A percentile compares a stretch with the other conserved stretches of the same genome.
Evolutionary conservation across 2,797 vertebrate species (phyloP).

Genomic region (Toxotes lorentzi): DNA sequence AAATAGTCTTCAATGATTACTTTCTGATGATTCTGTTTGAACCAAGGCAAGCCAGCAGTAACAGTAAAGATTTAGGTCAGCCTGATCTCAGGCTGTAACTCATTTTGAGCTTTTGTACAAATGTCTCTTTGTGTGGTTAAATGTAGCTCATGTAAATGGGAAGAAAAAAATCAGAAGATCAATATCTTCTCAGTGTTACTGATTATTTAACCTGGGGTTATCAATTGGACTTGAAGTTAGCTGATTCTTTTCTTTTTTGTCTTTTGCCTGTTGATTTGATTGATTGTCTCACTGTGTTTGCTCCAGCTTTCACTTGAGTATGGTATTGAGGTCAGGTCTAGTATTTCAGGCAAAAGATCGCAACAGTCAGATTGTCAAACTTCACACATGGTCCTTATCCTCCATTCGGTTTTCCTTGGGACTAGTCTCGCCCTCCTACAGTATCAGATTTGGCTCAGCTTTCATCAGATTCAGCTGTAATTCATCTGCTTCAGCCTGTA

Average conservation of each 20-base stretch:
- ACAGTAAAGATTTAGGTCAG: slow-evolving; percentile 48
- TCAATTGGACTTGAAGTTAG: not conserved
- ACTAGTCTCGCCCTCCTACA: not conserved
- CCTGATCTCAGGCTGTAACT: slow-evolving; percentile 27
- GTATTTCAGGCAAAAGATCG: slow-evolving; percentile 11
- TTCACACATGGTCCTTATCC: slow-evolving; percentile 15
- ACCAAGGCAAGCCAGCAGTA: slow-evolving; percentile 39
- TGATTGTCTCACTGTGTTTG: not conserved
- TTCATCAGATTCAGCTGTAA: not conserved
- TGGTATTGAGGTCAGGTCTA: not conserved
- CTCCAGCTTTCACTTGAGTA: not conserved
- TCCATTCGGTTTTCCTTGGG: not conserved
- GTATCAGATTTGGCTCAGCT: slow-evolving; percentile 11
- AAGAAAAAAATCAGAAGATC: no score
- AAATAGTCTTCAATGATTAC: slow-evolving; percentile 46
- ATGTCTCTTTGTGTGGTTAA: slow-evolving; percentile 36
- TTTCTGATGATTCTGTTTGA: slow-evolving; percentile 49
- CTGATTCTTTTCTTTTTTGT: not conserved
- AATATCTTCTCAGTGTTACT: slow-evolving; percentile 6
- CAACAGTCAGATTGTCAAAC: slow-evolving; percentile 3
- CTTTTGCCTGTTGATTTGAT: not conserved
- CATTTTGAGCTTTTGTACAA: slow-evolving; percentile 35
- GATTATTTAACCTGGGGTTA: not conserved
- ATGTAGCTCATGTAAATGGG: slow-evolving; percentile 18
- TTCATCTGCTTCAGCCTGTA: not conserved